Conservation (phyloP, 2,113 vertebrate species). For the Misgurnus anguillicaudatus region DNA sequence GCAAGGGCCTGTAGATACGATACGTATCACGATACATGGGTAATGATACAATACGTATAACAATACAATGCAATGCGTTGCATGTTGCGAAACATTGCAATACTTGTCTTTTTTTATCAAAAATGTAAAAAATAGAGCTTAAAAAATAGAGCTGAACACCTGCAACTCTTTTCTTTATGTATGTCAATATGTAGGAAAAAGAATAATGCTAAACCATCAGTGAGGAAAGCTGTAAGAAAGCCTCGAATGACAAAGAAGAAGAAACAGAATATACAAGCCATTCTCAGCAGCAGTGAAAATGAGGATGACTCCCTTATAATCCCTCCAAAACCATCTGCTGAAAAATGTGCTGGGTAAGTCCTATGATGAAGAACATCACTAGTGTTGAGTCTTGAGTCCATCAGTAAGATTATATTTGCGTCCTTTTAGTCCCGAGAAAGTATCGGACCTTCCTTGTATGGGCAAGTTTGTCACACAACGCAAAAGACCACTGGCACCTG, state of each 20-base stretch:
- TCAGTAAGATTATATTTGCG: not conserved
- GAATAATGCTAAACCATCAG: not conserved
- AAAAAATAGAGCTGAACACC: no score
- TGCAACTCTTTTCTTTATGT: not conserved
- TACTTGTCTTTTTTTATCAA: no score
- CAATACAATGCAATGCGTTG: no score
- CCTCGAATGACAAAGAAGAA: slow-evolving; percentile 22
- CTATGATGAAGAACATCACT: not conserved
- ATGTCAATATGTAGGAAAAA: slow-evolving; percentile 17
- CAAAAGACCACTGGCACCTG: slow-evolving; percentile 22
- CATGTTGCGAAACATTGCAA: no score
- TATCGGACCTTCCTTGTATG: not conserved
- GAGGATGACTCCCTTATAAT: slow-evolving; percentile 42
- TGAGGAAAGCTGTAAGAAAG: not conserved
- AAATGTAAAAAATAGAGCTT: no score
- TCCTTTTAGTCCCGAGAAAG: slow-evolving; percentile 8
- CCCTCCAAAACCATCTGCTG: not conserved
- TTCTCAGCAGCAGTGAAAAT: slow-evolving; percentile 51
- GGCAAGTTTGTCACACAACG: slow-evolving; percentile 54
- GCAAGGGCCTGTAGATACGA: no score
- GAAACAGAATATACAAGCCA: not conserved
- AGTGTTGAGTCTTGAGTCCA: no score
- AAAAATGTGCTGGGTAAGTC: slow-evolving; percentile 50
- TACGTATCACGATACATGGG: no score
- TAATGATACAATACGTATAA: no score